These are phyloP conservation scores for Abramis brama DNA, from an alignment of 2,113 vertebrate genomes.

Conservation along the genomic window DNA sequence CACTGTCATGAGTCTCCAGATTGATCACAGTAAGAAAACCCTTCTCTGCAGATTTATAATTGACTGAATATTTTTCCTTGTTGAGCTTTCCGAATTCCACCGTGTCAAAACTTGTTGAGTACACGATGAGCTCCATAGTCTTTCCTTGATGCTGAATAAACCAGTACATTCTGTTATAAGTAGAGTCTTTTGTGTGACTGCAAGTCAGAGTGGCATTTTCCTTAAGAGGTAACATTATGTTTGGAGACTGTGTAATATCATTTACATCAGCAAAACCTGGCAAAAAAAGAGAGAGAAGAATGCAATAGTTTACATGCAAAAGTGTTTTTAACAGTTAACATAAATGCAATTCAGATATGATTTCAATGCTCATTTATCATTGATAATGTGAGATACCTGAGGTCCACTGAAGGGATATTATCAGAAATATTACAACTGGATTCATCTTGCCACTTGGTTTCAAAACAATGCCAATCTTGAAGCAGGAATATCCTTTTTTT, in stretches of 20 bases:
- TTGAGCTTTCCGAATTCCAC: constrained; percentile 25
- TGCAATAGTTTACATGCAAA: too few relatives aligned
- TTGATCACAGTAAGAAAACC: constrained; percentile 48
- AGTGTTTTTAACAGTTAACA: too few relatives aligned
- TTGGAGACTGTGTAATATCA: constrained; percentile 55
- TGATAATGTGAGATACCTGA: constrained; percentile 22
- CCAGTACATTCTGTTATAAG: constrained; percentile 67
- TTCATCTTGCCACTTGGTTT: background rate
- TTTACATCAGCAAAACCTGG: constrained; percentile 49
- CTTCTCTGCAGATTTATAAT: background rate
- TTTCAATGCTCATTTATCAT: background rate
- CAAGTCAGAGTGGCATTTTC: constrained; percentile 46
- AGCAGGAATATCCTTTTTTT: background rate
- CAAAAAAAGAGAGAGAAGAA: background rate
- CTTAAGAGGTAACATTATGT: background rate
- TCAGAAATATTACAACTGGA: background rate
- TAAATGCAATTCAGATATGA: too few relatives aligned
- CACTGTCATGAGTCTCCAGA: constrained; percentile 48
- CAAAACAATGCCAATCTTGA: background rate
- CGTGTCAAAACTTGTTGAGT: background rate
- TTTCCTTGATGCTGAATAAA: constrained; percentile 63
- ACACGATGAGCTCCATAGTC: constrained; percentile 53
- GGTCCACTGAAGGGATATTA: constrained; percentile 31
- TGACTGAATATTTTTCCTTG: constrained; percentile 23
- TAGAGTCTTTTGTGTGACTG: constrained; percentile 47